phyloP scores from a whole-genome alignment of 2,888 invertebrate genomes.

The Neocrepidodera transversa region DNA sequence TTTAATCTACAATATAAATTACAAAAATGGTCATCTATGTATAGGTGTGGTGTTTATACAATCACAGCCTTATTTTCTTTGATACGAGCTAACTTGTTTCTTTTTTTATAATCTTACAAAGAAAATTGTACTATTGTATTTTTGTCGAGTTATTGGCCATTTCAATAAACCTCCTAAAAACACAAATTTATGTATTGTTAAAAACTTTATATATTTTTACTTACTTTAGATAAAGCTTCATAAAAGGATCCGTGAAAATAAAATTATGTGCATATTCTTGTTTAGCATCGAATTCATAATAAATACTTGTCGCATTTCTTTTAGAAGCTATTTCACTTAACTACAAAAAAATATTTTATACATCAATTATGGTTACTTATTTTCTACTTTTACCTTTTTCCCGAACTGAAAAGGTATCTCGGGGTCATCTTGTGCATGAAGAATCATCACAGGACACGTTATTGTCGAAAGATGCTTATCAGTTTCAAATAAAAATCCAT shows the following conservation, averaged over 20 bases:
- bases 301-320: conserved; percentile 33
- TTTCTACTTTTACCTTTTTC: conserved; percentile 67
- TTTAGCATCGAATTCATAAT: conserved; percentile 42
- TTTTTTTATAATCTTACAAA: neutral
- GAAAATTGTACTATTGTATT: neutral
- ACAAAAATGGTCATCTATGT: too few species aligned
- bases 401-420: conserved; percentile 86
- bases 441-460: conserved; percentile 79
- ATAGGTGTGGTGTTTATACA: conserved; percentile 17
- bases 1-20: too few species aligned
- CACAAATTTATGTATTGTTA: too few species aligned
- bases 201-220: too few species aligned
- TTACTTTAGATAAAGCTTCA: conserved; percentile 52
- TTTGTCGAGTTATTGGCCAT: neutral
- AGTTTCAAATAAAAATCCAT: conserved; percentile 79
- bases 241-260: conserved; percentile 50
- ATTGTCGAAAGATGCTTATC: conserved; percentile 73
- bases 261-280: conserved; percentile 44
- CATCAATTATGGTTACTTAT: too few species aligned
- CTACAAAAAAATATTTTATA: conserved; percentile 35
- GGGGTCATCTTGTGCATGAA: conserved; percentile 91
- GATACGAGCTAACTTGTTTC: conserved; percentile 34
- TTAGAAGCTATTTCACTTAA: conserved; percentile 41
- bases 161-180: conserved; percentile 34
- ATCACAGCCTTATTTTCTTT: conserved; percentile 41